Evolutionary conservation across 2,888 invertebrate species (phyloP).

Genomic region (Eupithecia tripunctaria): DNA sequence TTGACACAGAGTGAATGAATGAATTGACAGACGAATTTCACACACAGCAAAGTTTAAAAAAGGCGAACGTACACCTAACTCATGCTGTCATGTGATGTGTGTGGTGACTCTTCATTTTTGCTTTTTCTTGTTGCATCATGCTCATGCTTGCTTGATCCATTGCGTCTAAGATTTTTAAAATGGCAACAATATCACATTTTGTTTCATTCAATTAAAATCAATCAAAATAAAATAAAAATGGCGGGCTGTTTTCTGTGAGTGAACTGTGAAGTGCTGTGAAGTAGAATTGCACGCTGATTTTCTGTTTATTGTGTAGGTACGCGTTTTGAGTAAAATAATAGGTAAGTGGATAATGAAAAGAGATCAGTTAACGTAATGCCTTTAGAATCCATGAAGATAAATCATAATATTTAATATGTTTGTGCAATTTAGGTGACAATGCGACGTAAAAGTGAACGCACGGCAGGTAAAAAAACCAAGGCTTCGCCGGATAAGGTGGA

Average conservation of each 20-base stretch:
- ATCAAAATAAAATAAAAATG: slow-evolving; percentile 45
- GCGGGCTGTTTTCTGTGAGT: slow-evolving; percentile 43
- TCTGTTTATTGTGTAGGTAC: not conserved
- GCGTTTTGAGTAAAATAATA: not conserved
- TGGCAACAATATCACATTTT: slow-evolving; percentile 2
- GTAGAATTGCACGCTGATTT: slow-evolving; percentile 35
- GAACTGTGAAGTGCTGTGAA: too few species aligned
- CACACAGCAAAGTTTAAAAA: not conserved
- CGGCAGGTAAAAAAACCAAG: slow-evolving; percentile 86
- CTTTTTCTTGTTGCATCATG: not conserved
- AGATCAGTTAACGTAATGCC: not conserved
- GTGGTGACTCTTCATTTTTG: not conserved
- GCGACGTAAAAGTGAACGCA: slow-evolving; percentile 91
- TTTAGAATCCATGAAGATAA: not conserved
- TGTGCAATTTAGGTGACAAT: slow-evolving; percentile 70
- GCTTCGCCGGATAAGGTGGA: slow-evolving; percentile 88
- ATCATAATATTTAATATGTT: not conserved
- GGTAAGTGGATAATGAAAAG: slow-evolving; percentile 14
- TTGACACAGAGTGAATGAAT: slow-evolving; percentile 15
- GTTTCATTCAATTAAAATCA: not conserved
- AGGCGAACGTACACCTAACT: not conserved
- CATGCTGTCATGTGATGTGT: too few species aligned
- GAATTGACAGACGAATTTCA: not conserved
- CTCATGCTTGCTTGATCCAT: not conserved
- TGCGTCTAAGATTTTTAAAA: not conserved